Base-by-base conservation (phyloP, 2,888 invertebrate species). In the Sinotaia quadrata region DNA sequence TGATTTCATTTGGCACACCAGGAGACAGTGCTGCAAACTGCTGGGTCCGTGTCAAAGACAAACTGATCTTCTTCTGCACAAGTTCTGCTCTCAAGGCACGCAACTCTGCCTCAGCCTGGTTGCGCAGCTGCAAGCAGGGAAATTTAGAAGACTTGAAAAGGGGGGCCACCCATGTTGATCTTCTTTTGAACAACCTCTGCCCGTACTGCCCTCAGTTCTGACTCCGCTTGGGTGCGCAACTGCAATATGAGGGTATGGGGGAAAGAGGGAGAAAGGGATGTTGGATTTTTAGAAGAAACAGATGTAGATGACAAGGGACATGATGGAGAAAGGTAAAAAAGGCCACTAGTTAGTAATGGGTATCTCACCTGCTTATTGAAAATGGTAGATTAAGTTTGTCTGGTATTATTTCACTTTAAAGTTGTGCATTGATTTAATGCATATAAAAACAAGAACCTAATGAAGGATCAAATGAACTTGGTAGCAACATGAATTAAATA, bases 101-200 rank as follows among this genome's bases (percentile, higher is more conserved):
- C n/a, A 89, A 85, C 80, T 90, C 90, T 61, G 87, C 86, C 76
- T 90, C 89, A 7, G 90, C 90, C 81, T 90, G 89, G 76, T 87
- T 88, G 72, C 90, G 87, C 75, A 90, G 82, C 90, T 90, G 85
- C 8, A 86, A 84, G 68, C 8, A 29, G 7, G 54, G 29, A 7
- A 68, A 7, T 63, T 51, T 51, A 1, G 41, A 49, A 37, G 52
- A 37, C 54, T 29, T 54, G 56, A 18, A 65, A 54, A 56, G 56
- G 8, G 27, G 52, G 65, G 7, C 65, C 56, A 10, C 65, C 18
- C 34, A 56, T 41, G 47, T 29, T 27, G 41, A 65, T 54, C 41
- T 63, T 63, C 63, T 88, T 88, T 79, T 89, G 88, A 47, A 88
- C 81, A 56, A 89, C 82, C 73, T 90, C 89, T 37, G 88, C 84